Base-by-base conservation (phyloP, 2,888 invertebrate species). In the Celastrina argiolus region DNA sequence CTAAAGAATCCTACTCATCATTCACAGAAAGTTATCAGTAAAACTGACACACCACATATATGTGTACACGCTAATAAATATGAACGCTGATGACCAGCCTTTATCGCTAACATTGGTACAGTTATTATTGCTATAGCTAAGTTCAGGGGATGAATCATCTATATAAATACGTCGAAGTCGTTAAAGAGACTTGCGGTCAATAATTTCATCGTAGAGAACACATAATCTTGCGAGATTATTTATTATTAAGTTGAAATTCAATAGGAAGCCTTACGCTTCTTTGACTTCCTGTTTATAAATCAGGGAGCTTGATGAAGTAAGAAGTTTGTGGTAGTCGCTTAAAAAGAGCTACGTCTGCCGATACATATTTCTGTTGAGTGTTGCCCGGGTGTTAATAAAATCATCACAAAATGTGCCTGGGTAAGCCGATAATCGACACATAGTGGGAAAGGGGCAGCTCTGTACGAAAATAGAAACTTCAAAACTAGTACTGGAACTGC, bases 401-500 rank as follows among this genome's bases (percentile, higher is more conserved):
- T 2, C 31, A 4, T 31, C 31, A 31, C 31, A 31, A 6, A 31
- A 4, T 31, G 5, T 31, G 7, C 31, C 31, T 31, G 7, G 31
- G 31, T 31, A 31, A 6, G 2, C 58, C 14, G 36, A 8, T 18
- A 61, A 5, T 0, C 7, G 18, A 61, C n/a, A 16, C 61, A 34
- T n/a, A 18, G 6, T 28, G 8, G n/a, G 28, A 31, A 34, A 16
- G 18, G 36, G 36, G 34, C 18, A 36, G 36, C 34, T 12, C 12
- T 22, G 64, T 34, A 64, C 51, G 16, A 36, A 64, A 64, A 56
- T 51, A 64, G 64, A 64, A 31, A 51, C 28, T 5, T 31, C 31
- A 22, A 1, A 12, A 5, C 16, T 42, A n/a, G 42, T 16, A 42
- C 41, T 28, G 4, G 39, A 58, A 39, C 39, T 65, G 16, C 56